Evolutionary conservation across 2,797 vertebrate species (phyloP).

Genomic region (Etheostoma perlongum): DNA sequence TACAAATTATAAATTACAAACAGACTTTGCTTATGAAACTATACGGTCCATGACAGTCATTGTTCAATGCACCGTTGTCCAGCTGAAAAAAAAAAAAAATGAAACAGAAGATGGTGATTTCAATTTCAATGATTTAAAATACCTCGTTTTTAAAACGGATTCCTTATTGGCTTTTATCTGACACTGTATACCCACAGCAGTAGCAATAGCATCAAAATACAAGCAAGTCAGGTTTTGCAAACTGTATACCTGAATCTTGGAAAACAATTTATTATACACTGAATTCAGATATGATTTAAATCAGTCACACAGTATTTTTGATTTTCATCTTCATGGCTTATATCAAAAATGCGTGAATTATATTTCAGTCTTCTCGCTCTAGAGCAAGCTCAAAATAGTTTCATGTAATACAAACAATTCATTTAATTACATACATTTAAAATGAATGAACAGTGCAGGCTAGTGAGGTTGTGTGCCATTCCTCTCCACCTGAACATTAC

Average conservation of each 20-base stretch:
- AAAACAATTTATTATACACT: slow-evolving; percentile 76
- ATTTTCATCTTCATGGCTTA: slow-evolving; percentile 44
- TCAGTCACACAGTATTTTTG: slow-evolving; percentile 41
- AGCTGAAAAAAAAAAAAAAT: slow-evolving; percentile 20
- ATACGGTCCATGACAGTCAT: slow-evolving; percentile 69
- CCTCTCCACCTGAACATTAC: slow-evolving; percentile 21
- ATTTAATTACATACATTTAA: slow-evolving; percentile 62
- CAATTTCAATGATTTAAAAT: slow-evolving; percentile 30
- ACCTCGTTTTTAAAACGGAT: slow-evolving; percentile 30
- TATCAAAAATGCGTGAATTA: slow-evolving; percentile 52
- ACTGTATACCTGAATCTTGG: slow-evolving; percentile 59
- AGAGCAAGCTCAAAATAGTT: slow-evolving; percentile 26
- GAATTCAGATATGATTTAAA: slow-evolving; percentile 60
- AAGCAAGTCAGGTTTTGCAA: slow-evolving; percentile 46
- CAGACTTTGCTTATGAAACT: slow-evolving; percentile 66
- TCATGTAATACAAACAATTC: slow-evolving; percentile 63
- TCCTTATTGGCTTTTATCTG: slow-evolving; percentile 32
- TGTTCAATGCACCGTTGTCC: slow-evolving; percentile 54
- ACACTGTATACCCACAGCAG: slow-evolving; percentile 30
- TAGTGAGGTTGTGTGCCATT: slow-evolving; percentile 45
- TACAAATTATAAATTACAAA: slow-evolving; percentile 70
- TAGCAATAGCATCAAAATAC: slow-evolving; percentile 46
- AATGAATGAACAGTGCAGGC: slow-evolving; percentile 65
- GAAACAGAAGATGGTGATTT: slow-evolving; percentile 6
- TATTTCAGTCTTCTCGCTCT: slow-evolving; percentile 22